Conservation (phyloP, 2,113 vertebrate species). For the Eretmochelys imbricata region DNA sequence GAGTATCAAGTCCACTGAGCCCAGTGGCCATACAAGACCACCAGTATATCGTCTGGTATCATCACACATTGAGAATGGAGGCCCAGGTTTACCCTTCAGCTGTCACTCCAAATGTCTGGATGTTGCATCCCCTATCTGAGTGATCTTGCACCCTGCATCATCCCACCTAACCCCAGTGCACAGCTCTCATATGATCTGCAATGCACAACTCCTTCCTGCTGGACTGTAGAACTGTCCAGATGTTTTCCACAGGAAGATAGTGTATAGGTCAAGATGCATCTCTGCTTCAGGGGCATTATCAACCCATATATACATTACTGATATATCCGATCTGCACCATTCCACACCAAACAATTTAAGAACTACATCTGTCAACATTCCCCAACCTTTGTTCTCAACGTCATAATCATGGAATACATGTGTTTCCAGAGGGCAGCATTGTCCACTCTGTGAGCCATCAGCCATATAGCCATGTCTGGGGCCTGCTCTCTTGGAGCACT, state of each 20-base stretch:
- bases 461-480: neutral
- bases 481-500: neutral
- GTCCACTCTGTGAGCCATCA: neutral
- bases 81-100: neutral
- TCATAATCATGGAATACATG: neutral
- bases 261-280: neutral
- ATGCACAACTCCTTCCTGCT: neutral
- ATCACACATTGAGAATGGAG: neutral
- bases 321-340: neutral
- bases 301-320: neutral
- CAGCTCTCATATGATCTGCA: neutral
- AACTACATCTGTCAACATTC: neutral
- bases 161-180: neutral
- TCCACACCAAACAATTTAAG: neutral
- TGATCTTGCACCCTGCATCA: neutral
- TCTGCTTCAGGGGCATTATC: neutral
- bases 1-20: neutral
- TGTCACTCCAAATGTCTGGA: neutral
- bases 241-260: neutral
- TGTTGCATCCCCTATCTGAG: neutral
- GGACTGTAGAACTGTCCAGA: neutral
- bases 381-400: neutral
- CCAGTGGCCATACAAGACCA: neutral
- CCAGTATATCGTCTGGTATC: neutral
- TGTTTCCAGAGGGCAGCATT: neutral